Conservation (phyloP, 2,113 vertebrate genomes). For the Campylorhamphus procurvoides region DNA sequence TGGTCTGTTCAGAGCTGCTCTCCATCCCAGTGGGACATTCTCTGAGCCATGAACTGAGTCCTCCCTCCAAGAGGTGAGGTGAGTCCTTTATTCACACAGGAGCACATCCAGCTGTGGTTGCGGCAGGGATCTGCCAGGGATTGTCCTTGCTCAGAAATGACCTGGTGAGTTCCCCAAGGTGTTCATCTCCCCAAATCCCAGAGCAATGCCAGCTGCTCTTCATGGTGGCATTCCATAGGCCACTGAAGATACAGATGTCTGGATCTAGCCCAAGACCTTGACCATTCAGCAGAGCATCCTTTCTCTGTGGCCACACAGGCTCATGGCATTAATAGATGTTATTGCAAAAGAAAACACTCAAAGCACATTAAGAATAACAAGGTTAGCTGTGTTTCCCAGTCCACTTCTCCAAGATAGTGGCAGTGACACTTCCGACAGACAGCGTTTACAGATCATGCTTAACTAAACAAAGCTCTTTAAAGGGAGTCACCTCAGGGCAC, state of each 20-base stretch:
- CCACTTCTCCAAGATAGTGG: not conserved
- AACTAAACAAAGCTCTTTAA: slow-evolving; percentile 56
- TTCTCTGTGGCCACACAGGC: not conserved
- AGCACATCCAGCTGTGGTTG: fast-evolving
- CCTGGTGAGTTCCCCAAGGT: not conserved
- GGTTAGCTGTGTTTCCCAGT: slow-evolving; percentile 12
- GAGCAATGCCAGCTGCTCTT: not conserved
- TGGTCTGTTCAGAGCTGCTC: not conserved
- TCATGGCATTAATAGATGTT: fast-evolving
- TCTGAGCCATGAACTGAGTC: not conserved
- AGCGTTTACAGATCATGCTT: slow-evolving; percentile 19
- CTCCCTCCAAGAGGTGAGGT: not conserved
- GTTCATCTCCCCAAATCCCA: not conserved
- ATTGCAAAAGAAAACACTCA: not conserved
- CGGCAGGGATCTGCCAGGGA: not conserved
- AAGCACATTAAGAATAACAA: not conserved
- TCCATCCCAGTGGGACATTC: not conserved
- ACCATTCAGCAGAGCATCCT: fast-evolving
- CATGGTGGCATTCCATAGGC: fast-evolving
- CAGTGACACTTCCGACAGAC: not conserved
- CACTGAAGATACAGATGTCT: fast-evolving
- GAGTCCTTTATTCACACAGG: fast-evolving
- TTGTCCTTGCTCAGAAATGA: not conserved
- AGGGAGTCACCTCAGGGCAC: slow-evolving; percentile 45
- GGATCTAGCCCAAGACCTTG: not conserved